Evolutionary conservation across 2,888 invertebrate species (phyloP), one percentile per base, ranked within the genome.

Genomic region (Micropterix aruncella): DNA sequence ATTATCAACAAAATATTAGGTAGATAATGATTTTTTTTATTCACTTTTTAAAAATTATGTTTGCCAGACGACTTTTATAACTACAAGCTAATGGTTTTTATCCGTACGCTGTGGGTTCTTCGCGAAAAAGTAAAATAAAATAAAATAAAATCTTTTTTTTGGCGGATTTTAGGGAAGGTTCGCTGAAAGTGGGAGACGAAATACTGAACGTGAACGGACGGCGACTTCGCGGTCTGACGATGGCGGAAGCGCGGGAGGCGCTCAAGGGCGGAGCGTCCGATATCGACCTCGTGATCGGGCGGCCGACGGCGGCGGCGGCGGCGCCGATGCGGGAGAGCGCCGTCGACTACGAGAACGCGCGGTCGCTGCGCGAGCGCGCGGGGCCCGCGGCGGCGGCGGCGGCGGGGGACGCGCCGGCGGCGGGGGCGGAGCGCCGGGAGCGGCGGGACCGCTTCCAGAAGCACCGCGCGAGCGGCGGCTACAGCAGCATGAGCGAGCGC

Each of bases 121-220:
- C n/a, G n/a, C n/a, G n/a, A n/a, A 14, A 38, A 9, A n/a, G 4
- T 27, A 42, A 19, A 16, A 3, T 37, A 43, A 38, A 39, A 43
- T 12, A 39, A n/a, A 19, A 39, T 15, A 17, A 18, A 39, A 16
- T 42, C 16, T 46, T 42, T 18, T 36, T 50, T 40, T 43, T n/a
- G n/a, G n/a, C n/a, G n/a, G 44, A 54, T 66, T 63, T 45, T 62
- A 77, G 79, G 52, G 80, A 82, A 54, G 80, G 80, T 1, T 71
- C 77, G 1, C 60, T 85, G 44, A 70, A 72, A 44, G 72, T 80
- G 19, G 83, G 83, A 12, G 84, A 85, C 56, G 80, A 83, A 57
- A 73, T 85, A 18, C 68, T 84, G 18, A 80, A 81, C 50, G 81
- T 83, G 3, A 83, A 84, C 56, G 83, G 83, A 9, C 72, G 75